A percentile compares a stretch with the other conserved stretches of the same genome.
Evolutionary conservation across 1,140 invertebrate genomes (phyloP).

Genomic region (Ptiloglossa arizonensis): DNA sequence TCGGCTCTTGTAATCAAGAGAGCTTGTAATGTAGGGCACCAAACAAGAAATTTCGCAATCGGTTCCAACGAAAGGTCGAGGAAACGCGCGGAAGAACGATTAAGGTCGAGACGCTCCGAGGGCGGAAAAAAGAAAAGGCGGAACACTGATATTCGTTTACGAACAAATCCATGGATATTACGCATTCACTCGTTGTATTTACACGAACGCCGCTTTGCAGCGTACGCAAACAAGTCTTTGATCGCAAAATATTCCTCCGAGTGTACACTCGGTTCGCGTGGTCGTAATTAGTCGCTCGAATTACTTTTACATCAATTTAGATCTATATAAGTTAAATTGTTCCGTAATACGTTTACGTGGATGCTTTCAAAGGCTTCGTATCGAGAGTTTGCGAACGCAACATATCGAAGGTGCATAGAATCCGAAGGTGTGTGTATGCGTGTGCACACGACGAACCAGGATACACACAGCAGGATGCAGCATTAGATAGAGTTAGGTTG

Average conservation of each 20-base stretch:
- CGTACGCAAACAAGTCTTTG: no score
- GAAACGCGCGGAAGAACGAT: not conserved
- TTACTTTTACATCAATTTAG: not conserved
- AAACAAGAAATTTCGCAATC: not conserved
- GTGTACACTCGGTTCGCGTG: no score
- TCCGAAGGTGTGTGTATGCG: not conserved
- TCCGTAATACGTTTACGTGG: not conserved
- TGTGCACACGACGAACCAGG: conserved; percentile 15
- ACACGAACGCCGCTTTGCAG: not conserved
- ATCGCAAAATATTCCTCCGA: not conserved
- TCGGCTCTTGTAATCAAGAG: conserved; percentile 11
- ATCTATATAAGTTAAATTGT: not conserved
- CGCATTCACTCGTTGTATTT: not conserved
- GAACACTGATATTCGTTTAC: not conserved
- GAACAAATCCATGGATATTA: not conserved
- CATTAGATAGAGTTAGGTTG: conserved; percentile 54
- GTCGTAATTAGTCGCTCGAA: not conserved
- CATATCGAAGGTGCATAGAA: conserved; percentile 28
- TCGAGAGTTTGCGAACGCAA: conserved; percentile 19
- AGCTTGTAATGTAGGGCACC: conserved; percentile 13
- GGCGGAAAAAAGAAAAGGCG: not conserved
- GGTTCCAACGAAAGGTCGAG: not conserved
- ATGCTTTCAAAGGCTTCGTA: conserved; percentile 16
- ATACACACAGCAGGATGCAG: conserved; percentile 29
- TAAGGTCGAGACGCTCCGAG: no score